phyloP scores from a whole-genome alignment of 2,888 invertebrate species.

The Reticulitermes lucifugus region DNA sequence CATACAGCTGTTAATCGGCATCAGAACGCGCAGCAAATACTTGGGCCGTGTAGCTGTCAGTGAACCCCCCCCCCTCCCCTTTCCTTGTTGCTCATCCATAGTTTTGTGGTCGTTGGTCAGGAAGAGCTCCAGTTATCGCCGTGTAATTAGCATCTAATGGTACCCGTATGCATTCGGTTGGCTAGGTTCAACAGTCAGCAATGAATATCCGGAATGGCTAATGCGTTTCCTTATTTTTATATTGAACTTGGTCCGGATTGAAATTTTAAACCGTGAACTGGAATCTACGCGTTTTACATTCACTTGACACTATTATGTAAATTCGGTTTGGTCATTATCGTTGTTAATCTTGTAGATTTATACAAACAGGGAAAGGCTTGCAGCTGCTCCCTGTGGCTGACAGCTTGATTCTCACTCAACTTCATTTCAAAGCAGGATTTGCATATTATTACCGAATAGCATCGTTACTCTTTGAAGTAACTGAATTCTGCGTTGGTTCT shows the following conservation, averaged over 20 bases:
- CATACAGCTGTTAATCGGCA: not conserved
- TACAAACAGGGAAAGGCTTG: not conserved
- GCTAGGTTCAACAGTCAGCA: not conserved
- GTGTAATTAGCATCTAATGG: slow-evolving; percentile 13
- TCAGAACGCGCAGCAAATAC: not conserved
- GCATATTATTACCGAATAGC: not conserved
- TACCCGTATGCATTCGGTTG: slow-evolving; percentile 15
- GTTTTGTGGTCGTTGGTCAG: not conserved
- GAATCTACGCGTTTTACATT: slow-evolving; percentile 1
- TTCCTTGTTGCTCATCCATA: not conserved
- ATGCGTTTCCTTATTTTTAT: too few species aligned
- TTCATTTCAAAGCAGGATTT: slow-evolving; percentile 4
- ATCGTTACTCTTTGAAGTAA: too few species aligned
- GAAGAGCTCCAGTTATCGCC: not conserved
- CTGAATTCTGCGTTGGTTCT: too few species aligned
- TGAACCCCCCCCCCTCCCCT: not conserved
- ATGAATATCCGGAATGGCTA: too few species aligned
- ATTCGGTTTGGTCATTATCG: not conserved
- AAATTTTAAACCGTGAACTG: not conserved
- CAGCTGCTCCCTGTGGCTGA: not conserved
- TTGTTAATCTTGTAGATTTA: too few species aligned
- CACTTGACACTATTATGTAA: slow-evolving; percentile 6
- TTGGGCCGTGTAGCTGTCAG: not conserved
- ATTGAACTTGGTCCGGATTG: not conserved
- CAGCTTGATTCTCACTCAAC: not conserved